Base-by-base conservation (phyloP, 2,113 vertebrate species). In the Aptenodytes forsteri region DNA sequence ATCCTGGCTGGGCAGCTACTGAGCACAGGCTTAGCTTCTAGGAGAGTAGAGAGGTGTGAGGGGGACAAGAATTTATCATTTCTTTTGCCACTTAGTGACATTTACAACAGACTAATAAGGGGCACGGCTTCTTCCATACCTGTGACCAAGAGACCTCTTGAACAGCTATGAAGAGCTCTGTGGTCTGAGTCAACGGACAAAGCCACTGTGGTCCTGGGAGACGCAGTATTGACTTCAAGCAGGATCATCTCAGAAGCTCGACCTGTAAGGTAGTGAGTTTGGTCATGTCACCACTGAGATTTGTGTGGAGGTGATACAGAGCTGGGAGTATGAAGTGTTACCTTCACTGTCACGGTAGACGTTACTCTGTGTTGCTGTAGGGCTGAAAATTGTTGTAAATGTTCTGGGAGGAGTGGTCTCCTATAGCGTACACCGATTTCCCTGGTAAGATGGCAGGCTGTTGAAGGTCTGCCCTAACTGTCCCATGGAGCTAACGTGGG, bases 211-310 rank as follows among this genome's bases (percentile, higher is more conserved):
- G 42, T 52, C 29, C 70, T 2, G 1, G 21, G 40, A 89, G 44
- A 64, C 3, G 0, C 66, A 61, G 20, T 13, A 30, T 10, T 52
- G 73, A 67, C 61, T 72, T 87, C 27, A 20, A 76, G 44, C 52
- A 83, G 73, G 34, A 85, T 66, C 93, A 52, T 38, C 81, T 71
- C 56, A n/a, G 81, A 30, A 83, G 26, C 32, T 87, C 72, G 55
- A 21, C 21, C 54, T 15, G 6, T n/a, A 49, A 80, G 65, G 89
- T 52, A 69, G 62, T 71, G 56, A 85, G 62, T 61, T 85, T n/a
- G 65, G 19, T 86, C 13, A 3, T 20, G 49, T 26, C 69, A 42
- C 34, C 47, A 2, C 32, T 17, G 89, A 47, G 86, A 6, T 79
- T 22, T 38, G 9, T 61, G 65, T 15, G 13, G 7, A 34, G 26